Base-by-base conservation (phyloP, 1,140 invertebrate species). In the Leptopilina boulardi region DNA sequence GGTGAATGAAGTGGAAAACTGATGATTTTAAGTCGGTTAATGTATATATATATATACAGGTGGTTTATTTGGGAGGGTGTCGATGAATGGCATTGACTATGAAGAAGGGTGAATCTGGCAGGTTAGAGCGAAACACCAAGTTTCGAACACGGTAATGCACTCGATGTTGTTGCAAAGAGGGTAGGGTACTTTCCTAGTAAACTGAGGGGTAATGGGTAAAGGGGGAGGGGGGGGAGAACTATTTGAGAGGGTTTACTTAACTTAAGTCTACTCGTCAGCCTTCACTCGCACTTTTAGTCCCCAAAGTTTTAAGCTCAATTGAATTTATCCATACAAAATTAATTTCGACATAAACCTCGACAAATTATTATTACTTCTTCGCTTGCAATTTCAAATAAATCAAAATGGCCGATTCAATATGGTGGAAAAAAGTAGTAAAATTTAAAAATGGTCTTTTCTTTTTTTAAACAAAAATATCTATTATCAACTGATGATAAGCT, bases 61-160 rank as follows among this genome's bases (percentile, higher is more conserved):
- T 38, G 18, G 41, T n/a, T 23, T 72, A 42, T 72, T 41, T 38
- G 9, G 34, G 2, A 18, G 13, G 26, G 23, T 59, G 23, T 59
- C 10, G 59, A 30, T 13, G 8, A 66, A 66, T 34, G 59, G 26
- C 23, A 66, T 66, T 26, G 59, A 66, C 59, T 66, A 26, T 66
- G 26, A 66, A 30, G 13, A 66, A 66, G 59, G 11, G 59, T 66
- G 59, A 76, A 78, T 76, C 66, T 47, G 74, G 66, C 56, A 81
- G 85, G 82, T 86, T 83, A 84, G 83, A 83, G 82, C 83, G 80
- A 84, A 84, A 85, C 84, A 85, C 79, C 82, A 84, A 83, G 83
- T 86, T 83, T 76, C 74, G 83, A 86, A 86, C 83, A 86, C 84
- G 84, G 79, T 86, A 86, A 85, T 86, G 85, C 84, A 86, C 85